Evolutionary conservation across 2,113 vertebrate species (phyloP).

Genomic region (Falcunculus frontatus): DNA sequence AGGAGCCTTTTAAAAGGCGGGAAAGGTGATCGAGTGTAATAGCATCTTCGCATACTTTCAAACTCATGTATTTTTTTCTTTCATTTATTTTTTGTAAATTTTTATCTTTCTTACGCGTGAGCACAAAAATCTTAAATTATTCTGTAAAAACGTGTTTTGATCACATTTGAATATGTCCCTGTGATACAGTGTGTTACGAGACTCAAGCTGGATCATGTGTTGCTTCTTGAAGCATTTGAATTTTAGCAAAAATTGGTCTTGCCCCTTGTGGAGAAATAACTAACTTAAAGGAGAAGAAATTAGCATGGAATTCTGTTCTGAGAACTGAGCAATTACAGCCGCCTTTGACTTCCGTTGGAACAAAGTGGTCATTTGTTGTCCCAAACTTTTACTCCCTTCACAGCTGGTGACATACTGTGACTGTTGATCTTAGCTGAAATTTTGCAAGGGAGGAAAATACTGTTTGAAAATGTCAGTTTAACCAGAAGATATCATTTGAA

Average conservation of each 20-base stretch:
- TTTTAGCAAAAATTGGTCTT: not conserved
- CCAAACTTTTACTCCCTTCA: not conserved
- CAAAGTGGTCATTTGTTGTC: not conserved
- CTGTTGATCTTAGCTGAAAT: not conserved
- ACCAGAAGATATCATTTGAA: not conserved
- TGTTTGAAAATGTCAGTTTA: not conserved
- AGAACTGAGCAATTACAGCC: not conserved
- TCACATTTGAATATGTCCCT: not conserved
- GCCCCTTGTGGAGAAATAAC: not conserved
- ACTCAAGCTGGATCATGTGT: accelerated
- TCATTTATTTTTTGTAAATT: not conserved
- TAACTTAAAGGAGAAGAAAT: not conserved
- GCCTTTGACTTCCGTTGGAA: not conserved
- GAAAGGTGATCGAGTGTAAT: too few relatives aligned
- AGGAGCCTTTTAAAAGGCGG: not conserved
- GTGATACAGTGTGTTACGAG: not conserved
- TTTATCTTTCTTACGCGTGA: not conserved
- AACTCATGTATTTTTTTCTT: accelerated
- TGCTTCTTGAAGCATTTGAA: not conserved
- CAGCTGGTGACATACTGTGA: not conserved
- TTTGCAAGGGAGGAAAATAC: not conserved
- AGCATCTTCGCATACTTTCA: not conserved
- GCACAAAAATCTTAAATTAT: not conserved
- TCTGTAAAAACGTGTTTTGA: not conserved
- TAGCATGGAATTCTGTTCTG: not conserved